Conservation (phyloP, 2,113 vertebrate species). For the Lamprotornis superbus region DNA sequence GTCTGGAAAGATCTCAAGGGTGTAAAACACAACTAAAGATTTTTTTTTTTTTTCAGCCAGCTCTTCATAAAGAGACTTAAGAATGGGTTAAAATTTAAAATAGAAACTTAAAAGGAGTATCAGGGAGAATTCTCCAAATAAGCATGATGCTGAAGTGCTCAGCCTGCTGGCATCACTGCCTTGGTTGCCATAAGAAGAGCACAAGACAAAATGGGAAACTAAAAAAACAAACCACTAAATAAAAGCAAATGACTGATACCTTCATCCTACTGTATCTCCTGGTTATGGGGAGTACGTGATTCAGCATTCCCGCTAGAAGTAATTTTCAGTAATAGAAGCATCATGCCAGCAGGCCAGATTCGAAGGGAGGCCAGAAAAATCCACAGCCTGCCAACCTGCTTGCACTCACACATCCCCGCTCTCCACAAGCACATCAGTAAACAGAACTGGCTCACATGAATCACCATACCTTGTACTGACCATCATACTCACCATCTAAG, state of each 20-base stretch:
- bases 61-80: neutral
- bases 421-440: neutral
- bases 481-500: neutral
- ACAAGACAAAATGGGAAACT: neutral
- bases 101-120: neutral
- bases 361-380: constrained; percentile 14
- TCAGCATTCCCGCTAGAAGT: constrained; percentile 49
- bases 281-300: constrained; percentile 34
- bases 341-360: constrained; percentile 43
- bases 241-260: neutral
- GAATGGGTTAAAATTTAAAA: neutral
- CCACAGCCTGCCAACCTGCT: neutral
- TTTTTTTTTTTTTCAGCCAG: neutral
- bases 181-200: neutral
- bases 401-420: neutral
- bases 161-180: neutral
- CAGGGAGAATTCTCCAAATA: neutral
- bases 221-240: neutral
- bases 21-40: neutral
- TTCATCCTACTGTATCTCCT: constrained; percentile 7
- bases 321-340: constrained; percentile 32
- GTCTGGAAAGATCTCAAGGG: constrained; percentile 52
- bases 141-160: neutral
- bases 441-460: neutral
- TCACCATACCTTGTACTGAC: neutral